Conservation (phyloP, 2,797 vertebrate species). For the Amazona ochrocephala region DNA sequence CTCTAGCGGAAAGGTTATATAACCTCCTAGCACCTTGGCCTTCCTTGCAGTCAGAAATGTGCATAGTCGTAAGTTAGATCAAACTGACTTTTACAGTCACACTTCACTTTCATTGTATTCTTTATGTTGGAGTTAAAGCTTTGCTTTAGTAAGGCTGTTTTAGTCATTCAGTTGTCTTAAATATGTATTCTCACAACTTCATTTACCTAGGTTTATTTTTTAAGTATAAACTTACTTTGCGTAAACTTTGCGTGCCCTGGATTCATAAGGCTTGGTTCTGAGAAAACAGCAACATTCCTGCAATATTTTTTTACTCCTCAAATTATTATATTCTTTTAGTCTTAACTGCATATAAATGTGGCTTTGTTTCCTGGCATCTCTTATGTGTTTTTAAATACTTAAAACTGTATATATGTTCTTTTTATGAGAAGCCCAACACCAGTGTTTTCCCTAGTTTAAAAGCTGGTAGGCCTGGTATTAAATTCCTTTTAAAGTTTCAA, state of each 20-base stretch:
- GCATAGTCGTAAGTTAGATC: neutral
- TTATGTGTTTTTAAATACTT: neutral
- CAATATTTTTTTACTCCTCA: neutral
- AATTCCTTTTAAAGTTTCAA: neutral
- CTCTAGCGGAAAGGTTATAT: neutral
- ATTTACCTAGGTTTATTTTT: slow-evolving; percentile 11
- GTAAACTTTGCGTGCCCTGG: neutral
- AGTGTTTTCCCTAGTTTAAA: neutral
- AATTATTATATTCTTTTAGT: neutral
- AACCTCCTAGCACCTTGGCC: neutral
- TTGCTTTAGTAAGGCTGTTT: neutral
- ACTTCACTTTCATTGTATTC: neutral
- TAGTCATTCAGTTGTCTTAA: neutral
- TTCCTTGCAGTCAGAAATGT: neutral
- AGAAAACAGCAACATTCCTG: neutral
- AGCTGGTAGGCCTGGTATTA: neutral
- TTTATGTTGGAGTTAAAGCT: neutral
- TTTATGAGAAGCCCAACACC: neutral
- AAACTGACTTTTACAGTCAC: neutral
- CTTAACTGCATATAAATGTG: neutral
- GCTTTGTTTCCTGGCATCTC: neutral
- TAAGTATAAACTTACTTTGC: neutral
- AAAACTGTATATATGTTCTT: neutral
- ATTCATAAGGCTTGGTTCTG: neutral
- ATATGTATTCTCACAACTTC: neutral